Evolutionary conservation across 2,797 vertebrate species (phyloP).

Genomic region (Pangasius sanitwongsei): DNA sequence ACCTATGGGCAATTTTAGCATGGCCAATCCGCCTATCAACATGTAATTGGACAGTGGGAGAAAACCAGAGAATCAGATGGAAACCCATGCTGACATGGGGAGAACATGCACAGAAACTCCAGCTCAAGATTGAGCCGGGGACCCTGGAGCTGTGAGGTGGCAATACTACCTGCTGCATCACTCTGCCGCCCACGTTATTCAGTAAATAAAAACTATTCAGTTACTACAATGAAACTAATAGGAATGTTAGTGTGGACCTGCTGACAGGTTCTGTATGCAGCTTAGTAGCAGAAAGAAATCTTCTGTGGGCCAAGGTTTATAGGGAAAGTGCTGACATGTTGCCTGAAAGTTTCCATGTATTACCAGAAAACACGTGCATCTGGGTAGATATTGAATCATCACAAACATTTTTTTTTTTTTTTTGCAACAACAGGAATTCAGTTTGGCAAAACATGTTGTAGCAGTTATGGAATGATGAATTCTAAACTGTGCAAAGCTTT

Average conservation of each 20-base stretch:
- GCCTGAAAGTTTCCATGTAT: not conserved
- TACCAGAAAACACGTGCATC: constrained; percentile 20
- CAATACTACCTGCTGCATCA: not conserved
- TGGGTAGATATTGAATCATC: constrained; percentile 31
- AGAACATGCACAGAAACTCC: not conserved
- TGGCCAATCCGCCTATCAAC: too few relatives aligned
- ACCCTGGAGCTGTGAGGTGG: not conserved
- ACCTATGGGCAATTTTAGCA: not conserved
- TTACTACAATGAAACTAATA: not conserved
- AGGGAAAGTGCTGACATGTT: constrained; percentile 16
- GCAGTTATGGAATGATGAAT: not conserved
- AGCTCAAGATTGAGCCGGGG: not conserved
- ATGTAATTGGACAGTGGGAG: not conserved
- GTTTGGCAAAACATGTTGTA: not conserved
- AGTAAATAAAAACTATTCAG: not conserved
- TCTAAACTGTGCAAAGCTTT: not conserved
- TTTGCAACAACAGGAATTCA: not conserved
- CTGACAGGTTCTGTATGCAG: not conserved
- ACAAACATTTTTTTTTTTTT: constrained; percentile 4
- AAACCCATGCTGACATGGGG: not conserved
- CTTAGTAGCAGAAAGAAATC: not conserved
- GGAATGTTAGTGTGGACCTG: not conserved
- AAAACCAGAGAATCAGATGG: not conserved
- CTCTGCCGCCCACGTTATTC: not conserved
- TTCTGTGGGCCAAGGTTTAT: not conserved